Evolutionary conservation across 1,140 invertebrate species (phyloP), one percentile per base, ranked within the genome.

Genomic region (Heliconius melpomene): DNA sequence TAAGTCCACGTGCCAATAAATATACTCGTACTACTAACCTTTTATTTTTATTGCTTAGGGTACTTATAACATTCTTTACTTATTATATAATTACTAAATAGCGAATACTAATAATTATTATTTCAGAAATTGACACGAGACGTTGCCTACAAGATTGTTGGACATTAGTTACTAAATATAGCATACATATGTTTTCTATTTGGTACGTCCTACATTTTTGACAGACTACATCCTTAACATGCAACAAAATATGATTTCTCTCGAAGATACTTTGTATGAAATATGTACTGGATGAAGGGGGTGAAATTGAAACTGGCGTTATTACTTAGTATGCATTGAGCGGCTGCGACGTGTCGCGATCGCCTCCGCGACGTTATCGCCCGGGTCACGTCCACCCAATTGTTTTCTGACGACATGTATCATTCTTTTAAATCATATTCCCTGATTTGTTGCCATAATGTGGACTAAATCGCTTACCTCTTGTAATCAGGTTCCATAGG

Each of bases 331-430:
- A 94, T 94, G 93, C 93, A 94, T 94, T 93, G 93, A 84, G 89
- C 87, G 89, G 81, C 79, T 83, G 85, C 85, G 88, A 87, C 86
- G 89, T 87, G 90, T 88, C 80, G 87, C 90, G 90, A 91, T 91
- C 90, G 91, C 86, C 85, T 86, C 86, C 85, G 82, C 85, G 87
- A 84, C 86, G 83, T 83, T 86, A 89, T 88, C 91, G 86, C 87
- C 86, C 88, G 81, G 85, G 88, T 90, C 93, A 93, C 93, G 93
- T 94, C 87, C 87, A 84, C 88, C 88, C 93, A 93, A 94, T 94
- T 94, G 93, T 94, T 94, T 94, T 92, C 91, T 93, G 93, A 94
- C 91, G 93, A 92, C 90, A 89, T 89, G 89, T 93, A 93, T 93
- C 90, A 93, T 93, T 93, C 90, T 88, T 91, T 91, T 90, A 91